phyloP scores from a whole-genome alignment of 2,888 invertebrate species.

The Troides helena region DNA sequence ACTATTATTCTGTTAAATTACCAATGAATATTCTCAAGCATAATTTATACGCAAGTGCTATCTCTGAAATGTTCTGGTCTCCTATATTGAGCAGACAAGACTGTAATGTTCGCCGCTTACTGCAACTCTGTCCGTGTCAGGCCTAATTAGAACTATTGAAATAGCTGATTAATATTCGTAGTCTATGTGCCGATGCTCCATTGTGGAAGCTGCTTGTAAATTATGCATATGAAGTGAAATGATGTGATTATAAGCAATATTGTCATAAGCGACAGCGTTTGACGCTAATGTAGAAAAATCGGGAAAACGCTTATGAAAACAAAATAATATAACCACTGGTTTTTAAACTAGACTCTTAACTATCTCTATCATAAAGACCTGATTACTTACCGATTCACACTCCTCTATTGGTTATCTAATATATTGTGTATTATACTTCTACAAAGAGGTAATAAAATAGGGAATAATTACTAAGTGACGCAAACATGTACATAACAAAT shows the following conservation, averaged over 20 bases:
- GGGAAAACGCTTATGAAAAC: too few species aligned
- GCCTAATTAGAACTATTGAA: slow-evolving; percentile 75
- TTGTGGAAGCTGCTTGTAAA: slow-evolving; percentile 59
- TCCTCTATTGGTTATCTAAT: too few species aligned
- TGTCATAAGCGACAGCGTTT: slow-evolving; percentile 42
- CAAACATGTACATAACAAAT: too few species aligned
- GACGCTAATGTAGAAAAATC: slow-evolving; percentile 38
- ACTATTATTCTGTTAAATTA: too few species aligned
- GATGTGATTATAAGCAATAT: slow-evolving; percentile 60
- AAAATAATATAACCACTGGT: too few species aligned
- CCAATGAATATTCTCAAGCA: not conserved
- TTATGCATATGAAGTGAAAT: slow-evolving; percentile 61
- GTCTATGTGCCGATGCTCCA: slow-evolving; percentile 64
- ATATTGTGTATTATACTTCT: too few species aligned
- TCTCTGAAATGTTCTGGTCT: not conserved
- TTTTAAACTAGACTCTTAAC: too few species aligned
- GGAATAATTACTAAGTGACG: too few species aligned
- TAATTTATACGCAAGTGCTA: not conserved
- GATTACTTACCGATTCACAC: too few species aligned
- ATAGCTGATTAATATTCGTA: slow-evolving; percentile 77
- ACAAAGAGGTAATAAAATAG: too few species aligned
- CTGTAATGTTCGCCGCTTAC: slow-evolving; percentile 53
- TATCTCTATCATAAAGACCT: too few species aligned
- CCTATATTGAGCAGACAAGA: slow-evolving; percentile 4
- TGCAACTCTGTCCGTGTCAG: slow-evolving; percentile 74